These are phyloP conservation scores for Scartelaos histophorus DNA, from an alignment of 2,113 vertebrate genomes.

Conservation along the genomic window DNA sequence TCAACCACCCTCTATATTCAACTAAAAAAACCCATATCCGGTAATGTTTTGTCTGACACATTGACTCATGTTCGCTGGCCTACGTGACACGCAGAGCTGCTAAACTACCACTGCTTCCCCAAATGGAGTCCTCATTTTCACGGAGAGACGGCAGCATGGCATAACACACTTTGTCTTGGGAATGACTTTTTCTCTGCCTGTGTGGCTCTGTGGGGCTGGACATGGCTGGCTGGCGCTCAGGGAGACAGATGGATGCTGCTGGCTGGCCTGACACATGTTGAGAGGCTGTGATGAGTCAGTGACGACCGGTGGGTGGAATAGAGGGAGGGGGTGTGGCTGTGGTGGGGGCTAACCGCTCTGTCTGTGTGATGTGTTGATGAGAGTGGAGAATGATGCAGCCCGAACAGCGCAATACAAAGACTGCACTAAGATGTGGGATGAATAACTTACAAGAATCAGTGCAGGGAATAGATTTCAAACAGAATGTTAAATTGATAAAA, in stretches of 20 bases:
- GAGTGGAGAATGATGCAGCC: conserved; percentile 33
- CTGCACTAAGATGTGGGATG: conserved; percentile 12
- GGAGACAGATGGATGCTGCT: conserved; percentile 74
- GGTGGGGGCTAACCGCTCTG: conserved; percentile 39
- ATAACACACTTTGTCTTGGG: conserved; percentile 77
- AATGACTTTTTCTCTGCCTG: conserved; percentile 68
- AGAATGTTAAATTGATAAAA: not conserved
- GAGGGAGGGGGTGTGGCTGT: conserved; percentile 17
- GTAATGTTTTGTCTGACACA: conserved; percentile 39
- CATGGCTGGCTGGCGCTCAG: conserved; percentile 70
- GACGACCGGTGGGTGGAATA: conserved; percentile 56
- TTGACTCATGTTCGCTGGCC: conserved; percentile 54
- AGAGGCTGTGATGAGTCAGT: conserved; percentile 77
- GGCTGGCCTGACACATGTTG: conserved; percentile 75
- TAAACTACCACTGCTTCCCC: conserved; percentile 63
- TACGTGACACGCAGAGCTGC: conserved; percentile 52
- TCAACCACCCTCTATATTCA: not conserved
- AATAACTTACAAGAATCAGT: conserved; percentile 6
- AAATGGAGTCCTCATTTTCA: conserved; percentile 78
- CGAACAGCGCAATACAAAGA: conserved; percentile 24
- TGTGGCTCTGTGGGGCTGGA: conserved; percentile 59
- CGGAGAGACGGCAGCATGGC: conserved; percentile 66
- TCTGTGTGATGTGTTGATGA: conserved; percentile 71
- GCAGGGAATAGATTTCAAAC: not conserved
- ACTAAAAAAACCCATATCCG: conserved; percentile 42